Conservation (phyloP, 2,113 vertebrate species). For the Amia ocellicauda region DNA sequence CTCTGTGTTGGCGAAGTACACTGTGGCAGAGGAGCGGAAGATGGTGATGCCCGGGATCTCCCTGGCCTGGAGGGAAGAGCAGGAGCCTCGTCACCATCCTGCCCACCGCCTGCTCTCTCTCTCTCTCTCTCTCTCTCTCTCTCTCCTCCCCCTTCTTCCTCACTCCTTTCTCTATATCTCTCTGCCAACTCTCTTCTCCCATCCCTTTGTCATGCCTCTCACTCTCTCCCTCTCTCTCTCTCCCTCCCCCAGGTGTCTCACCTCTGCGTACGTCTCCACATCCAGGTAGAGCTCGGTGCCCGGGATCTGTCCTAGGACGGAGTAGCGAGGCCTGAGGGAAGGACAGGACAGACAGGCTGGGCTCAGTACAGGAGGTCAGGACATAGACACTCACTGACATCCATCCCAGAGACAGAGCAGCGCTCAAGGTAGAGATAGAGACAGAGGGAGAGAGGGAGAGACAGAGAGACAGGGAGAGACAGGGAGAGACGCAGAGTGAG, state of each 20-base stretch:
- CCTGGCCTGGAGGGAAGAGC: conserved; percentile 59
- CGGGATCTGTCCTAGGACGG: conserved; percentile 76
- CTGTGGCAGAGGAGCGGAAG: conserved; percentile 84
- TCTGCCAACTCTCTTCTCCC: too few relatives aligned
- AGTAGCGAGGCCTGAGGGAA: conserved; percentile 76
- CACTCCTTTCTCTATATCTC: too few relatives aligned
- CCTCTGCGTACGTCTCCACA: conserved; percentile 67
- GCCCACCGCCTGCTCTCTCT: too few relatives aligned
- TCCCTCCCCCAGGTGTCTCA: too few relatives aligned
- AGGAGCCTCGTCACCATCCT: background rate
- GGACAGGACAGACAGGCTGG: background rate
- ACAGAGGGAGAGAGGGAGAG: background rate
- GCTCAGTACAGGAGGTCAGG: background rate
- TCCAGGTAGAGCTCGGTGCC: conserved; percentile 82
- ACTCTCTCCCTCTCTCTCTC: too few relatives aligned
- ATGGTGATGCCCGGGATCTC: conserved; percentile 79
- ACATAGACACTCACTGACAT: too few relatives aligned
- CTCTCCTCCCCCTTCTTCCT: too few relatives aligned
- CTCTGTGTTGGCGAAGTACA: conserved; percentile 94
- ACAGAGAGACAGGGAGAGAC: background rate
- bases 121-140: too few relatives aligned
- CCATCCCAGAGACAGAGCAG: too few relatives aligned
- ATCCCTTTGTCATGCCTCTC: too few relatives aligned
- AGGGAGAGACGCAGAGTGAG: conserved; percentile 37
- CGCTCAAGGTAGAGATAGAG: background rate